Percentiles rank a stretch among this genome's conserved stretches.
Evolutionary conservation across 2,797 vertebrate genomes (phyloP).

Genomic region (Corythornis leucogaster): DNA sequence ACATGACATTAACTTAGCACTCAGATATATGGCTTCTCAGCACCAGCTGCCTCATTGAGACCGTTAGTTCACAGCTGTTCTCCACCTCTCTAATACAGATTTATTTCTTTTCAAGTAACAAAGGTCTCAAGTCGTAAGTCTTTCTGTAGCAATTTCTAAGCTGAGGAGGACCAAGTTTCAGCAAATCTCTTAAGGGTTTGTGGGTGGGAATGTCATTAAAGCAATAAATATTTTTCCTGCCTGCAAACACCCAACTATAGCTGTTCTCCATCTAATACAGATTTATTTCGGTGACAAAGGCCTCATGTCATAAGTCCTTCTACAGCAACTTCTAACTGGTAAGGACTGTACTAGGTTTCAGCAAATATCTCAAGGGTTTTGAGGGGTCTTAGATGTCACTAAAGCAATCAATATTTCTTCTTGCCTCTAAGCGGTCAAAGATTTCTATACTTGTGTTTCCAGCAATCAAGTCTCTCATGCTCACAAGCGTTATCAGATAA

Average conservation of each 20-base stretch:
- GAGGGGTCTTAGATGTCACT: not conserved
- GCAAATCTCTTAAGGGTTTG: not conserved
- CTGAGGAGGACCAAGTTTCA: not conserved
- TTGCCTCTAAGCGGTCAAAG: not conserved
- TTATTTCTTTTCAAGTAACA: not conserved
- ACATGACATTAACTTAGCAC: not conserved
- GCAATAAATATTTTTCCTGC: not conserved
- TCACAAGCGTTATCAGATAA: not conserved
- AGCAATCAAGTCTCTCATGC: not conserved
- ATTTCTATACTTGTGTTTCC: not conserved
- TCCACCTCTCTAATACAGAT: not conserved
- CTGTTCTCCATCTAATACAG: not conserved
- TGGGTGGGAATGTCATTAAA: not conserved
- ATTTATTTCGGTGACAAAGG: not conserved
- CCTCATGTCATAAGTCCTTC: not conserved
- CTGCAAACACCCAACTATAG: not conserved
- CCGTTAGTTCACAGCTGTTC: accelerated
- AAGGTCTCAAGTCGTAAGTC: not conserved
- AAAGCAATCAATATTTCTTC: not conserved
- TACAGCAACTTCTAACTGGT: not conserved
- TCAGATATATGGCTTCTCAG: not conserved
- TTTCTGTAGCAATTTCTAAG: not conserved
- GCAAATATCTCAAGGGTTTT: not conserved
- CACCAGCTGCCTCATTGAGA: not conserved
- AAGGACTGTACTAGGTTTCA: not conserved